phyloP scores from a whole-genome alignment of 2,797 vertebrate species.

The Gymnothorax javanicus region DNA sequence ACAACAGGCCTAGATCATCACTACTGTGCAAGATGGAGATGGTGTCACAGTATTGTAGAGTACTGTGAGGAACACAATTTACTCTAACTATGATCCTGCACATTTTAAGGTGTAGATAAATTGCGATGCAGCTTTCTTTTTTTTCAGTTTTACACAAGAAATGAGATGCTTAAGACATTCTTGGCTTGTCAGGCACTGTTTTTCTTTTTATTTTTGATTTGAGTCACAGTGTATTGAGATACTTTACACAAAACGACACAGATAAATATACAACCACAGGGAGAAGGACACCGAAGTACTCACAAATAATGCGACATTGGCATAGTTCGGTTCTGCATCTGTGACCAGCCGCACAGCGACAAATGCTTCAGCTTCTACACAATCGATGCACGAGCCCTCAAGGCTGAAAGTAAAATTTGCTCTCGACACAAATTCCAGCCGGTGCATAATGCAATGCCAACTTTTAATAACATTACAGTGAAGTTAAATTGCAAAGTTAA shows the following conservation, averaged over 20 bases:
- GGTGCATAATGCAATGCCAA: background rate
- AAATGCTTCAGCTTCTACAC: conserved; percentile 28
- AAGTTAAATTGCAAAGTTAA: background rate
- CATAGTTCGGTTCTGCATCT: conserved; percentile 14
- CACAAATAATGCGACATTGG: conserved; percentile 25
- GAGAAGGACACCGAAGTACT: conserved; percentile 29
- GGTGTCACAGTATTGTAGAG: background rate
- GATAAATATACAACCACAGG: conserved; percentile 35
- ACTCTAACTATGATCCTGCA: background rate
- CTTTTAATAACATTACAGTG: background rate
- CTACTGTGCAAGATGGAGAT: background rate
- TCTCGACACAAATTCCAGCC: background rate
- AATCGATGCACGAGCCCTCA: background rate
- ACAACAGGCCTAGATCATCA: no score
- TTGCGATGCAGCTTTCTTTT: background rate
- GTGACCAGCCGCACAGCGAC: background rate
- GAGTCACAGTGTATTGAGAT: conserved; percentile 70
- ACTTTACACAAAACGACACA: conserved; percentile 56
- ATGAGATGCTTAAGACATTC: background rate
- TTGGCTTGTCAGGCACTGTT: conserved; percentile 63
- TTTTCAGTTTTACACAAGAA: background rate
- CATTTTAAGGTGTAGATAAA: background rate
- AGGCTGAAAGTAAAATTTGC: background rate
- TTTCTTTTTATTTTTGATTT: conserved; percentile 55
- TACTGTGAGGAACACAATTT: background rate